phyloP scores from a whole-genome alignment of 2,797 vertebrate genomes.

The Paramormyrops hopkinsi region DNA sequence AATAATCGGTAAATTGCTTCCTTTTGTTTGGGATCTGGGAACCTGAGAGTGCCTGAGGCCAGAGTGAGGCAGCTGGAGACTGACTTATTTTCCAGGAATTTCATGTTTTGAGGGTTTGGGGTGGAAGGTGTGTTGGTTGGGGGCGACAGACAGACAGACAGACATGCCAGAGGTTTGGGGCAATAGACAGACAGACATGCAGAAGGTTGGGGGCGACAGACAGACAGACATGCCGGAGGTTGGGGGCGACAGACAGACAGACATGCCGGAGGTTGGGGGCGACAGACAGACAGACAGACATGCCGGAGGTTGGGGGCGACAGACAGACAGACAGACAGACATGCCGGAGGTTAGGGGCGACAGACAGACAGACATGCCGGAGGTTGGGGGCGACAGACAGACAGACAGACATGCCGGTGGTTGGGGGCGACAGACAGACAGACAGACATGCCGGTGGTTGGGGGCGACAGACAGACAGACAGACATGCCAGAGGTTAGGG shows the following conservation, averaged over 20 bases:
- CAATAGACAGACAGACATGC: neutral
- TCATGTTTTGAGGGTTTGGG: neutral
- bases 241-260: too few species aligned
- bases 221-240: neutral
- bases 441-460: neutral
- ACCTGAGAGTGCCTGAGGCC: neutral
- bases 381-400: neutral
- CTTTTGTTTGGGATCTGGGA: neutral
- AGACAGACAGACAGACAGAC: neutral
- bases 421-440: neutral
- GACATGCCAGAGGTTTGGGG: neutral
- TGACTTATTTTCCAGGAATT: neutral
- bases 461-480: too few species aligned
- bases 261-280: too few species aligned
- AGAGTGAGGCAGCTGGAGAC: neutral
- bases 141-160: too few species aligned
- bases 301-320: neutral
- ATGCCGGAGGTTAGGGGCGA: neutral
- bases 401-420: neutral
- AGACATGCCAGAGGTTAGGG: neutral
- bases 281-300: neutral
- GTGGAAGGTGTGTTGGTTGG: neutral
- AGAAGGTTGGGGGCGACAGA: neutral
- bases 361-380: neutral
- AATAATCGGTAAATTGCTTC: neutral